Conservation (phyloP, 1,140 invertebrate species). For the Latrodectus geometricus region DNA sequence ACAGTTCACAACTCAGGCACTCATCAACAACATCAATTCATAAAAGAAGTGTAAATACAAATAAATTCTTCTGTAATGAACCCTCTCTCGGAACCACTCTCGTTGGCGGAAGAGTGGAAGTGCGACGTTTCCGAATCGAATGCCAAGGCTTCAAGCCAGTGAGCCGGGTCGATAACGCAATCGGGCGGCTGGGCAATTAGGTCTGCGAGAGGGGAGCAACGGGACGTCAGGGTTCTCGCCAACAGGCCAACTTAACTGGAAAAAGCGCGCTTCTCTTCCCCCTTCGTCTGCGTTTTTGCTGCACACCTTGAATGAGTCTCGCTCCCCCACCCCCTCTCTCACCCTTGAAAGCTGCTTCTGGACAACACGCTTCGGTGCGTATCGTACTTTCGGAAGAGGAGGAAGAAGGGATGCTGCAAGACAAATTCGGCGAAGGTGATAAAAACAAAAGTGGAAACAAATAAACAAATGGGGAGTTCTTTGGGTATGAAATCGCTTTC, state of each 20-base stretch:
- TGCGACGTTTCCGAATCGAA: not conserved
- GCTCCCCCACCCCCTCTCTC: not conserved
- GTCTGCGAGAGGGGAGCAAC: not conserved
- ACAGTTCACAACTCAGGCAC: too few species aligned
- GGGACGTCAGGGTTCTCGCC: not conserved
- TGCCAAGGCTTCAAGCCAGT: not conserved
- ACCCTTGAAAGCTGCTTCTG: not conserved
- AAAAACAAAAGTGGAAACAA: too few species aligned
- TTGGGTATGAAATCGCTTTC: too few species aligned
- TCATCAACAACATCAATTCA: too few species aligned
- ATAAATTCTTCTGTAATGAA: too few species aligned
- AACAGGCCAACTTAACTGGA: not conserved
- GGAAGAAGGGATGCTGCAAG: not conserved
- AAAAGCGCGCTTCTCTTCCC: not conserved
- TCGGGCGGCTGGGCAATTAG: not conserved
- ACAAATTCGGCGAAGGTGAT: too few species aligned
- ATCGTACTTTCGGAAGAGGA: slow-evolving; percentile 3
- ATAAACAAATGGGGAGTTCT: too few species aligned
- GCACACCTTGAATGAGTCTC: not conserved
- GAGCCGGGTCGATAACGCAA: not conserved
- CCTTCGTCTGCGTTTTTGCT: not conserved
- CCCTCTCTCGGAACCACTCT: not conserved
- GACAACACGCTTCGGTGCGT: slow-evolving; percentile 28
- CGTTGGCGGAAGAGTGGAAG: not conserved
- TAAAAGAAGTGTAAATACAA: too few species aligned